Evolutionary conservation across 2,888 invertebrate genomes (phyloP).

Genomic region (Meghimatium bilineatum): DNA sequence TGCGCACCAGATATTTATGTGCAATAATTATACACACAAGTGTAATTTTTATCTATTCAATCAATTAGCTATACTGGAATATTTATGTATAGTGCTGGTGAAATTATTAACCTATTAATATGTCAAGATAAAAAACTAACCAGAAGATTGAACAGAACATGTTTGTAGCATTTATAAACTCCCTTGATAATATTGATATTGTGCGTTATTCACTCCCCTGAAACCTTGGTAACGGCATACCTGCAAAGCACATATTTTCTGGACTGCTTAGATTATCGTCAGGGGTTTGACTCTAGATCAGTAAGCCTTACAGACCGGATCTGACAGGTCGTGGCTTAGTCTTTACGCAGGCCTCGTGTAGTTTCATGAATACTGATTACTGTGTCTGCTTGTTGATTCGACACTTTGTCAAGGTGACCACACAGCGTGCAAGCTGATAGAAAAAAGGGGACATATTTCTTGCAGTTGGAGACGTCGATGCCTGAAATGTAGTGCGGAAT

Average conservation of each 20-base stretch:
- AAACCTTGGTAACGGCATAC: not conserved
- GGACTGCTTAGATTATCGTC: not conserved
- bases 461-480: not conserved
- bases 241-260: not conserved
- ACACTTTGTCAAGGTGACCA: not conserved
- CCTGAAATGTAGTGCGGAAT: not conserved
- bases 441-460: not conserved
- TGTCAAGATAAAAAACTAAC: too few relatives aligned
- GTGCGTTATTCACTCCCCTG: not conserved
- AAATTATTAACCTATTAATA: too few relatives aligned
- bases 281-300: not conserved
- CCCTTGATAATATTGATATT: too few relatives aligned
- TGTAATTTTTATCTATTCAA: too few relatives aligned
- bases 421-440: not conserved
- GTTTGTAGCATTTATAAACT: too few relatives aligned
- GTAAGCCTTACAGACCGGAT: not conserved
- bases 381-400: not conserved
- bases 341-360: not conserved
- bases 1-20: too few relatives aligned
- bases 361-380: conserved; percentile 9
- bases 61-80: too few relatives aligned
- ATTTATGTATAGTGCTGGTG: too few relatives aligned
- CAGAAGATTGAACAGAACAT: too few relatives aligned
- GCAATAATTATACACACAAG: too few relatives aligned
- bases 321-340: conserved; percentile 8